Evolutionary conservation across 2,797 vertebrate genomes (phyloP).

Genomic region (Galagoides demidoff): DNA sequence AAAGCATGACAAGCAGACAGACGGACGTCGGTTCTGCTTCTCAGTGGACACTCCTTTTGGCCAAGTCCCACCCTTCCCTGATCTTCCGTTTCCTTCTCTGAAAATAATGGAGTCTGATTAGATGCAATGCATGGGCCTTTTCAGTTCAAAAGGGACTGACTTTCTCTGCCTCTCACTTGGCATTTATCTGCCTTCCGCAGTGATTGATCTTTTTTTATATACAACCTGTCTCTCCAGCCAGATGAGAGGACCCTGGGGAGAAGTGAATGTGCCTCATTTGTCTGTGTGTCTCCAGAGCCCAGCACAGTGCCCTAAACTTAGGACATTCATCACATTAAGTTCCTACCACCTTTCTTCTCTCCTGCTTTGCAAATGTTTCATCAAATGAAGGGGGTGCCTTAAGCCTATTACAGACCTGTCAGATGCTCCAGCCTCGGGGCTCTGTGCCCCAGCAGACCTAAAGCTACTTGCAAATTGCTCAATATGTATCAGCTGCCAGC

Average conservation of each 20-base stretch:
- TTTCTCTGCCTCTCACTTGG: not conserved
- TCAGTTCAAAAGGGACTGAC: not conserved
- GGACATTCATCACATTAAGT: slow-evolving; percentile 26
- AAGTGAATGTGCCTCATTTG: not conserved
- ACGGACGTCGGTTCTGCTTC: not conserved
- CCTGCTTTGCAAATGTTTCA: not conserved
- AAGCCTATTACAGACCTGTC: not conserved
- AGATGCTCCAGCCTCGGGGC: not conserved
- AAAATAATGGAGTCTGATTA: slow-evolving; percentile 2
- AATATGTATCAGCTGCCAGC: not conserved
- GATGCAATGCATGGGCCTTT: not conserved
- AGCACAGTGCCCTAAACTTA: slow-evolving; percentile 31
- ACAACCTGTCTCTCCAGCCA: not conserved
- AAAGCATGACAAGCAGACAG: not conserved
- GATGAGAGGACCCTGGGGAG: slow-evolving; percentile 22
- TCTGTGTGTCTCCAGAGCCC: not conserved
- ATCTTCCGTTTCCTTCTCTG: slow-evolving; percentile 2
- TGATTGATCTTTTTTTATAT: slow-evolving; percentile 59
- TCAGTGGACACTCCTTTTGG: not conserved
- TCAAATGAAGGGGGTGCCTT: not conserved
- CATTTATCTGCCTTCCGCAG: not conserved
- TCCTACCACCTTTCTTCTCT: not conserved
- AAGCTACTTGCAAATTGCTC: slow-evolving; percentile 19
- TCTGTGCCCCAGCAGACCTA: not conserved
- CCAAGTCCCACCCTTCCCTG: not conserved